Base-by-base conservation (phyloP, 30 jellyfish, hydroid and myxozoan genomes). In the Hydractinia symbiolongicarpus region DNA sequence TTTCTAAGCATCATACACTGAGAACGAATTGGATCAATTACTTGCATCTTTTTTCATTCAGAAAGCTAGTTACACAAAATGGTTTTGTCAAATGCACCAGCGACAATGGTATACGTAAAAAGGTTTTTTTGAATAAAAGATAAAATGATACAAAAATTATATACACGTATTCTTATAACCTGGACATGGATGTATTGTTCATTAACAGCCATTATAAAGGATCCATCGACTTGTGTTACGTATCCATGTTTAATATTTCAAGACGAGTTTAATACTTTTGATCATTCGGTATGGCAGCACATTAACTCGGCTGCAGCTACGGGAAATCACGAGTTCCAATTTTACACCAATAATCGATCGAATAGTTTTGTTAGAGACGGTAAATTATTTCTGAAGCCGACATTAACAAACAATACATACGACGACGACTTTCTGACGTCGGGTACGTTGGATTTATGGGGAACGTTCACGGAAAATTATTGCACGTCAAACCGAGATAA, bases 331-430 rank as follows among this genome's bases (percentile, higher is more conserved):
- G 96, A 88, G 60, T 88, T 88, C 70, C 96, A 88, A 53, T 84
- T 66, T 53, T 88, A 88, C 19, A 87, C 86, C 16, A 88, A 88
- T 73, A 88, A 88, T 61, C 86, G 96, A 10, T 77, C 94, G 50
- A 88, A 88, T 58, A 88, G 96, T 66, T 88, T 77, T 57, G 96
- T 88, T 1, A 85, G 86, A 53, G 90, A 83, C 60, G 96, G 96
- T 7, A 72, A 83, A 49, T 66, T 88, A 81, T 72, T 69, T 54
- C 30, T 88, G 58, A 88, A 88, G 71, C 94, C 96, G 77, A 82
- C 94, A 6, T 81, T 88, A n/a, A 88, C 96, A 15, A 72, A 72
- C 13, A 87, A 88, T 70, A 88, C 96, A 7, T 88, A 68, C 62
- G 94, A 87, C 19, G 96, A 88, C 17, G 87, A 30, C 5, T 88